These are phyloP conservation scores for Ochropleura plecta DNA, from an alignment of 2,888 invertebrate species.

Conservation along the genomic window DNA sequence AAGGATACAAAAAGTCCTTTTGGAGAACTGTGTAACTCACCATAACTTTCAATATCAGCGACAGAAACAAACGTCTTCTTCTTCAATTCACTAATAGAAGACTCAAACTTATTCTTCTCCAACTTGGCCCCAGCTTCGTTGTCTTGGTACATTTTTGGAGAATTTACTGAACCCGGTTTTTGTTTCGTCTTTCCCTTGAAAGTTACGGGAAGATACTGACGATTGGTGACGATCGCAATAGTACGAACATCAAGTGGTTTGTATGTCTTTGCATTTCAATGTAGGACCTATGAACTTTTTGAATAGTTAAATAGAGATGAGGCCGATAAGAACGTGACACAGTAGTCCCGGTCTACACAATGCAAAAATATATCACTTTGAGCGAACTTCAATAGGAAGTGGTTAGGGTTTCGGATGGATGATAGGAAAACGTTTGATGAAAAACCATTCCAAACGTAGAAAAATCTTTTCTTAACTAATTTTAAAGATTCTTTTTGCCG, in stretches of 20 bases:
- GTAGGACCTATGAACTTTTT: slow-evolving; percentile 82
- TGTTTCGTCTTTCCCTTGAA: slow-evolving; percentile 44
- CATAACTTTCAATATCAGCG: slow-evolving; percentile 82
- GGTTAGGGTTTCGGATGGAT: background rate
- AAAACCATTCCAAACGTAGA: background rate
- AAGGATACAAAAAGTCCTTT: background rate
- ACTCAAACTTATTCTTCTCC: slow-evolving; percentile 85
- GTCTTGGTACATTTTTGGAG: slow-evolving; percentile 80
- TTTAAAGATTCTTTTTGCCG: background rate
- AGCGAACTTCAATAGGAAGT: slow-evolving; percentile 12
- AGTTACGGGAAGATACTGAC: slow-evolving; percentile 49
- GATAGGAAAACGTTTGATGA: background rate
- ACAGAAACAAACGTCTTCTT: slow-evolving; percentile 83
- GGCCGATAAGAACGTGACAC: slow-evolving; percentile 73
- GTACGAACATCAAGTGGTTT: slow-evolving; percentile 18
- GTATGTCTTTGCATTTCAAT: slow-evolving; percentile 75
- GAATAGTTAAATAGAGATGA: slow-evolving; percentile 79
- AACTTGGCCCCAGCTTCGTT: slow-evolving; percentile 71
- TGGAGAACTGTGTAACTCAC: slow-evolving; percentile 72
- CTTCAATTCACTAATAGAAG: slow-evolving; percentile 85
- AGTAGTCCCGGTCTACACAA: slow-evolving; percentile 21
- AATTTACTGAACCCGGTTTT: slow-evolving; percentile 1
- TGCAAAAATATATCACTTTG: slow-evolving; percentile 38
- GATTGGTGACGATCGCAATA: slow-evolving; percentile 2
- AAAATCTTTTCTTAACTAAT: background rate